Base-by-base conservation (phyloP, 2,888 invertebrate species). In the Dilophus febrilis region DNA sequence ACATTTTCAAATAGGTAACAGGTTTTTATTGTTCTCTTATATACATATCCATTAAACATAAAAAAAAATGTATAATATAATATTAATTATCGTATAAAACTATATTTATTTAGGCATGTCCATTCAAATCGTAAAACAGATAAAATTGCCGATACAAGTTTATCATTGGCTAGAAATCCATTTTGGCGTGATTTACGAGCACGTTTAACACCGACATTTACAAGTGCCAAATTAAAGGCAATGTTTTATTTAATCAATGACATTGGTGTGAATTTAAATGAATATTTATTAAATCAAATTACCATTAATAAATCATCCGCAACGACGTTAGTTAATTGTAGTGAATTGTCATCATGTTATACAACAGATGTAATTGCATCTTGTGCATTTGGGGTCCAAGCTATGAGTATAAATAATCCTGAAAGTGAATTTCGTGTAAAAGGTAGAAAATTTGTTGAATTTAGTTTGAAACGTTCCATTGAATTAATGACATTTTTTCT, bases 191-290 rank as follows among this genome's bases (percentile, higher is more conserved):
- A 53, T 11, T 45, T 67, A 1, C 53, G 68, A 22, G 36, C 51
- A 1, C 65, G 64, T 42, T 40, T 68, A 4, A 57, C 67, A 1
- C 66, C 68, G 0, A 55, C 66, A 2, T 68, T 65, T 44, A 65
- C 64, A 1, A 57, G 55, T 37, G 61, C 57, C 4, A 62, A 61
- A 40, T 49, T 63, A 1, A 63, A 59, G 36, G 56, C 57, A 42
- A 57, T 59, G 58, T 61, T 61, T 51, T 49, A 51, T 2, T 45
- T 61, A 11, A 50, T 61, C 46, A 48, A 50, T 29, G 51, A 58
- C 49, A 57, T 59, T 30, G 44, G 37, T 8, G 19, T 22, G 6
- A 22, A 44, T 14, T 19, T 44, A 6, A 40, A 44, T 33, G 11
- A 30, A 12, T 14, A 39, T 18, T n/a, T n/a, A n/a, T n/a, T n/a